A percentile compares a stretch with the other conserved stretches of the same genome.
phyloP scores from a whole-genome alignment of 1,140 invertebrate species.

The Macrocentrus cingulum region DNA sequence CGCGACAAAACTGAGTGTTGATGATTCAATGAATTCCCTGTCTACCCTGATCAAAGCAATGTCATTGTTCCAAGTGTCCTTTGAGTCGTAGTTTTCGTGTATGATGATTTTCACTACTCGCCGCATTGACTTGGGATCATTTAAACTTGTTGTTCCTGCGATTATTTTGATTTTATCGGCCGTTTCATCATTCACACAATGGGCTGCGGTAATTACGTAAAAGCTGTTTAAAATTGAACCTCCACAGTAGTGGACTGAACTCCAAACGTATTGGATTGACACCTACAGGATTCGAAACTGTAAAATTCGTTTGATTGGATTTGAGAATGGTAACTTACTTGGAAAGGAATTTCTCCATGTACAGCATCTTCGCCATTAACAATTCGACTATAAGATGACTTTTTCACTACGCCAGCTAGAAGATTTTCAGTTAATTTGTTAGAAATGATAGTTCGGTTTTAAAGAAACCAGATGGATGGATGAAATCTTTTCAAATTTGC shows the following conservation, averaged over 20 bases:
- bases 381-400: constrained; percentile 24
- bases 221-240: constrained; percentile 55
- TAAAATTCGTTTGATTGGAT: not conserved
- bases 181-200: constrained; percentile 45
- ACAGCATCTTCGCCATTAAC: constrained; percentile 36
- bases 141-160: constrained; percentile 23
- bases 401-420: constrained; percentile 10
- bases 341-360: constrained; percentile 38
- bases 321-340: constrained; percentile 33
- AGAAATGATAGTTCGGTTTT: too few species aligned
- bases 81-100: constrained; percentile 20
- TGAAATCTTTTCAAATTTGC: too few species aligned
- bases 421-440: not conserved
- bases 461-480: too few species aligned
- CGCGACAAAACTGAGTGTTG: constrained; percentile 10
- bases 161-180: constrained; percentile 11
- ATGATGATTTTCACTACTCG: constrained; percentile 15
- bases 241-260: constrained; percentile 51
- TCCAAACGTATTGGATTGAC: constrained; percentile 11
- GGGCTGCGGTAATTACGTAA: constrained; percentile 59
- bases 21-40: not conserved
- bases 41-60: constrained; percentile 29
- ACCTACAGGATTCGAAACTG: constrained; percentile 3
- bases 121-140: constrained; percentile 6
- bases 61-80: constrained; percentile 25